These are phyloP conservation scores for Ernsta delagoae DNA, from an alignment of 2,888 invertebrate species.

Conservation along the genomic window DNA sequence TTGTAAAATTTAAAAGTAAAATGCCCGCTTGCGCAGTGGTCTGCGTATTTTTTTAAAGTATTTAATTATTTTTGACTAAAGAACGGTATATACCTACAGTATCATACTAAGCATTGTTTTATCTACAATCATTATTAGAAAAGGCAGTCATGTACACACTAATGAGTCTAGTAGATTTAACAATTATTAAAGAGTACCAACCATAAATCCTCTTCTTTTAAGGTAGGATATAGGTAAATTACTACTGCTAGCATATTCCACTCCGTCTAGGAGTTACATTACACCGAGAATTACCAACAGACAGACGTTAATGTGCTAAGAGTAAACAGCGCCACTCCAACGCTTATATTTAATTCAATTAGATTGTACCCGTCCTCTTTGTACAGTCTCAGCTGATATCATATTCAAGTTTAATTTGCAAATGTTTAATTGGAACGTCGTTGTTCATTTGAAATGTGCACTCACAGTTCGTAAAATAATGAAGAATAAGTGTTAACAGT, in stretches of 20 bases:
- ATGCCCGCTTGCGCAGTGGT: no score
- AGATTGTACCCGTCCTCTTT: background rate
- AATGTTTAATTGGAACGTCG: background rate
- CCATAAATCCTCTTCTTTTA: no score
- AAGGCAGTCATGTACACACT: no score
- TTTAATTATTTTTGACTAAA: no score
- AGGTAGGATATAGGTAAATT: no score
- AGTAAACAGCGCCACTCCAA: background rate
- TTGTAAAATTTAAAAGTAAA: no score
- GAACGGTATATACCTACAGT: no score
- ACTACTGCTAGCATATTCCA: background rate
- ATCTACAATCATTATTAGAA: no score
- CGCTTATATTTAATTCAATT: constrained; percentile 6
- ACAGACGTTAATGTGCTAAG: background rate
- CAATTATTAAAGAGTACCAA: no score
- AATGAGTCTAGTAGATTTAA: no score
- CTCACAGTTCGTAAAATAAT: background rate
- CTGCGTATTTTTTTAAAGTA: no score
- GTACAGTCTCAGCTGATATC: background rate
- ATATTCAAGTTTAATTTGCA: constrained; percentile 5
- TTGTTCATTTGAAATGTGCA: background rate
- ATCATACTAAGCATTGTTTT: no score
- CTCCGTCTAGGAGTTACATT: background rate
- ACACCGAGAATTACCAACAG: constrained; percentile 3
- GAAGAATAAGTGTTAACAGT: background rate